Evolutionary conservation across 35 echinoderm and acorn worm genomes (phyloP).

Genomic region (Patiria miniata): DNA sequence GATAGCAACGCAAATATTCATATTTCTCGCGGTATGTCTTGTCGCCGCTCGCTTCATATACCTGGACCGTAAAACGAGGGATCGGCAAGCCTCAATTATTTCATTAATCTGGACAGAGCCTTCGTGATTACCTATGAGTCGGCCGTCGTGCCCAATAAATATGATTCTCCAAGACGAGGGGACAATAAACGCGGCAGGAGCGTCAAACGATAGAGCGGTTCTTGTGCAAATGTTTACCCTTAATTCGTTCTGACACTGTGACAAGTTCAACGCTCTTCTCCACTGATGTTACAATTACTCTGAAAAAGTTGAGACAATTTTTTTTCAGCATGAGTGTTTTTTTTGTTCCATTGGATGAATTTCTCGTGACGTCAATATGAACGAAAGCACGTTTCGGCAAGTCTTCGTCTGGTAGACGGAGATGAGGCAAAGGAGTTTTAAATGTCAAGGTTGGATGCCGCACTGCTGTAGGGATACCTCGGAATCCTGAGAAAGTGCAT

Average conservation of each 20-base stretch:
- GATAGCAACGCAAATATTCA: background rate
- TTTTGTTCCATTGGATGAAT: too few relatives aligned
- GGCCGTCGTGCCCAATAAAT: background rate
- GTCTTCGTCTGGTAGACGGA: too few relatives aligned
- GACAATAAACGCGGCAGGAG: background rate
- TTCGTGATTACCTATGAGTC: background rate
- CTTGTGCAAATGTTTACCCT: background rate
- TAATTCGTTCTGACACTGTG: constrained; percentile 9
- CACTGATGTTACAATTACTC: too few relatives aligned
- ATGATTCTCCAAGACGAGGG: background rate
- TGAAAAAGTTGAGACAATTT: too few relatives aligned
- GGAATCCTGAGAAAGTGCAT: too few relatives aligned
- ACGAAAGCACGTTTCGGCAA: too few relatives aligned
- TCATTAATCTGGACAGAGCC: background rate
- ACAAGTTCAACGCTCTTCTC: constrained; percentile 23
- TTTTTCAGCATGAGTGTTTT: too few relatives aligned
- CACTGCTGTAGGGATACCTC: too few relatives aligned
- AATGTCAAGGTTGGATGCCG: too few relatives aligned
- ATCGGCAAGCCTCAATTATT: constrained; percentile 22
- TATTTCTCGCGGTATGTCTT: background rate
- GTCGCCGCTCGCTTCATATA: background rate
- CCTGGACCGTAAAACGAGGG: background rate
- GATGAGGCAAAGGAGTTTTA: too few relatives aligned
- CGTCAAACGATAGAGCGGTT: background rate
- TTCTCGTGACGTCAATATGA: too few relatives aligned